Conservation (phyloP, 2,888 invertebrate genomes). For the Oegoconia quadripuncta region DNA sequence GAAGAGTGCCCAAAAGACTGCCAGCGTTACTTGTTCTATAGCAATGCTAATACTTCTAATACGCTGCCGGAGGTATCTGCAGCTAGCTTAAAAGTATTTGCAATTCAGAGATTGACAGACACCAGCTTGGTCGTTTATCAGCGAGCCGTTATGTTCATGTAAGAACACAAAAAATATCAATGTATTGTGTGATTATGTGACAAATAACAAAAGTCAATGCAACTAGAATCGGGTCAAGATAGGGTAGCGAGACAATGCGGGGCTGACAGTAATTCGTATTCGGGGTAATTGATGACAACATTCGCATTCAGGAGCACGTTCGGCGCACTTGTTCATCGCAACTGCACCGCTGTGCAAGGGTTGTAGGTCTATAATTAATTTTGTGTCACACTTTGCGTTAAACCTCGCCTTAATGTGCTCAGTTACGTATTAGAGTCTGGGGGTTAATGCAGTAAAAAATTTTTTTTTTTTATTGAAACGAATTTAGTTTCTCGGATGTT, state of each 20-base stretch:
- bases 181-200: neutral
- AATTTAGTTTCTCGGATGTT: too few relatives aligned
- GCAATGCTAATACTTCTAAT: too few relatives aligned
- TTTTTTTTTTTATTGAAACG: too few relatives aligned
- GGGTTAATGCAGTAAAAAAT: too few relatives aligned
- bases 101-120: too few relatives aligned
- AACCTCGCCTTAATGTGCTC: neutral
- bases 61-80: too few relatives aligned
- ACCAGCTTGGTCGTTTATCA: too few relatives aligned
- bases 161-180: neutral
- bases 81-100: too few relatives aligned
- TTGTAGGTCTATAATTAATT: conserved; percentile 18
- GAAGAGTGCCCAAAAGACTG: too few relatives aligned
- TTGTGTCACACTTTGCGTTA: conserved; percentile 15
- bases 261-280: conserved; percentile 25
- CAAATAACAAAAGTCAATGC: neutral
- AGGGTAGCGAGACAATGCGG: conserved; percentile 13
- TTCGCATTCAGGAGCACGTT: conserved; percentile 23
- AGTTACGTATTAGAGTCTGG: too few relatives aligned
- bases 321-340: conserved; percentile 23
- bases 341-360: conserved; percentile 18
- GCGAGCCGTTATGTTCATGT: too few relatives aligned
- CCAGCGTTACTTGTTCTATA: too few relatives aligned
- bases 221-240: conserved; percentile 11
- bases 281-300: conserved; percentile 25